Conservation (phyloP, 2,797 vertebrate species). For the Botia almorhae region DNA sequence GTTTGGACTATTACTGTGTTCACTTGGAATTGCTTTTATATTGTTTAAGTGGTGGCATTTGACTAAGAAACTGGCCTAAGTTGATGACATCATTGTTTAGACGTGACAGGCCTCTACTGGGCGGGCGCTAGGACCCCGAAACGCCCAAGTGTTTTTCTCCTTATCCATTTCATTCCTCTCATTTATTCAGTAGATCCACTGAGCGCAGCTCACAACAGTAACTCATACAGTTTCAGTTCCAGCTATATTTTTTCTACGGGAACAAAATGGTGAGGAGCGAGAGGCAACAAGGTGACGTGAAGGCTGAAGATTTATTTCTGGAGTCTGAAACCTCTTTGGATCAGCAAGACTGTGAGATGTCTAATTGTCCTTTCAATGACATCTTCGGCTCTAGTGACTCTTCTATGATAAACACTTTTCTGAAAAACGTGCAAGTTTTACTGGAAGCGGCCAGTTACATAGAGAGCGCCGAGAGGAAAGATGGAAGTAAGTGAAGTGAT, state of each 20-base stretch:
- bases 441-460: conserved; percentile 94
- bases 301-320: conserved; percentile 79
- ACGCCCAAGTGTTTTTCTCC: conserved; percentile 64
- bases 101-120: conserved; percentile 13
- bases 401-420: conserved; percentile 93
- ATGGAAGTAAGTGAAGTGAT: conserved; percentile 90
- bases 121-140: conserved; percentile 82
- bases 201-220: conserved; percentile 63
- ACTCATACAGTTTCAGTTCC: conserved; percentile 61
- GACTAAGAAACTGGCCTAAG: too few relatives aligned
- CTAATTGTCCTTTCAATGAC: conserved; percentile 87
- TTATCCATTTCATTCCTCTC: conserved; percentile 67
- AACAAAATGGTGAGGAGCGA: conserved; percentile 88
- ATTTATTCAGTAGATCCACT: conserved; percentile 77
- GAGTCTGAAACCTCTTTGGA: conserved; percentile 80
- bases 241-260: conserved; percentile 55
- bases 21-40: not conserved
- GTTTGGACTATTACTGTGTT: not conserved
- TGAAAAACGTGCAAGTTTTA: conserved; percentile 95
- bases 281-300: conserved; percentile 82
- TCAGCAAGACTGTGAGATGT: conserved; percentile 80
- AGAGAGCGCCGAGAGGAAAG: conserved; percentile 91
- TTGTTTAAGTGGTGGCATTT: not conserved
- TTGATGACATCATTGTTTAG: not conserved
- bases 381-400: conserved; percentile 90